Evolutionary conservation across 1,140 invertebrate species (phyloP), one percentile per base, ranked within the genome.

Genomic region (Pseudoatta argentina): DNA sequence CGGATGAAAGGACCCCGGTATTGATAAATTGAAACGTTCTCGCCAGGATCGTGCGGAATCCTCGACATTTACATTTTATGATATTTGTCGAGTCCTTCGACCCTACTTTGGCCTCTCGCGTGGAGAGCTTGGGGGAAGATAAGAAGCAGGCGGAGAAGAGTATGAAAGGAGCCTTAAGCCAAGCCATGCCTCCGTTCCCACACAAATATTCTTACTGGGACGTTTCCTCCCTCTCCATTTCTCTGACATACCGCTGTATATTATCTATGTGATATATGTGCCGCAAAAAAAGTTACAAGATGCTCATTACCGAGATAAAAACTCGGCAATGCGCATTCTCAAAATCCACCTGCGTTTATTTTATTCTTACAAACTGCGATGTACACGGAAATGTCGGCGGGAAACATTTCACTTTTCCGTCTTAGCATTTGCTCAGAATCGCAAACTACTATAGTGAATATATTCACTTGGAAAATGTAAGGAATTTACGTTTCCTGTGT

Each of bases 21-120:
- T 91, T 73, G 89, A 87, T 64, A 90, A 88, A 91, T 91, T 86
- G 86, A 90, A 81, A 90, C 77, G 61, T 88, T 89, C 87, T 87
- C 72, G 64, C 55, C 24, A 18, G 63, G 81, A 89, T 91, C 77
- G 76, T 51, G 87, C 69, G 8, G 69, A 88, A 88, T 86, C 79
- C 82, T 64, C 51, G 85, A 82, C 79, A 91, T 91, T 91, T 91
- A 90, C 88, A 91, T 91, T 91, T 92, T 92, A 89, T 85, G 87
- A 91, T 91, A 90, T 92, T 92, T 91, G 88, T 87, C 82, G 79
- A 79, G 76, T 83, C 82, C 72, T 90, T 83, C 79, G 86, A 91
- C 72, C 78, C 77, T 81, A 64, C 79, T 82, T 66, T 78, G 85
- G 73, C 55, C 69, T 73, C 24, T 34, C 72, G 16, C 18, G 34